A percentile compares a stretch with the other conserved stretches of the same genome.
phyloP scores from a whole-genome alignment of 1,140 invertebrate species.

The Listronotus oregonensis region DNA sequence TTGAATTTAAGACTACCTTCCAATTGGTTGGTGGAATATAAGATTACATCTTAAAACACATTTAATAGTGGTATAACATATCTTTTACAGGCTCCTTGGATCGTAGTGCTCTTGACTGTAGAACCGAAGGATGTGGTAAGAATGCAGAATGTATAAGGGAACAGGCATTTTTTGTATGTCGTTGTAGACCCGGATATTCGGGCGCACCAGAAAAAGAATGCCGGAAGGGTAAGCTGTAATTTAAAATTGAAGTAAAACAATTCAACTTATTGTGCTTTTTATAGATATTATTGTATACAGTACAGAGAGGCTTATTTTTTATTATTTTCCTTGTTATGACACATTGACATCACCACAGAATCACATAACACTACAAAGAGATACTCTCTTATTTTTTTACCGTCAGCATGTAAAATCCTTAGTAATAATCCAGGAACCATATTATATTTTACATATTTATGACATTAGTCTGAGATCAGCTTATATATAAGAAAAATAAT shows the following conservation, averaged over 20 bases:
- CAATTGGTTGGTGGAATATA: background rate
- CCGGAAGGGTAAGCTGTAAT: conserved; percentile 71
- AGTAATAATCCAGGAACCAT: no score
- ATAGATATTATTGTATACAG: conserved; percentile 49
- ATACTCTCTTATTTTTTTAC: background rate
- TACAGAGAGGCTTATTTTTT: conserved; percentile 41
- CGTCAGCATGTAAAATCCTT: no score
- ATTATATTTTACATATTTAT: no score
- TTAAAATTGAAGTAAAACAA: conserved; percentile 1
- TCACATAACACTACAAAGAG: background rate
- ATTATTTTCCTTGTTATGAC: background rate
- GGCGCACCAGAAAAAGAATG: conserved; percentile 77
- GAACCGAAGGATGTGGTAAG: conserved; percentile 79
- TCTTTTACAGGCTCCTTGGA: conserved; percentile 65
- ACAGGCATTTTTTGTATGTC: conserved; percentile 79
- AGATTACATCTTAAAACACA: background rate
- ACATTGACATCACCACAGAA: background rate
- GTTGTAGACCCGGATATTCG: conserved; percentile 75
- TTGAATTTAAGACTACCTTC: no score
- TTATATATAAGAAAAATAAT: no score
- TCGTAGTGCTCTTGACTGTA: conserved; percentile 73
- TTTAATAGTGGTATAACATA: conserved; percentile 1
- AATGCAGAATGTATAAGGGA: conserved; percentile 80
- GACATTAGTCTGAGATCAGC: no score
- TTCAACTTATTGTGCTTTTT: conserved; percentile 27